Conservation (phyloP, 2,113 vertebrate genomes). For the Sorex araneus region DNA sequence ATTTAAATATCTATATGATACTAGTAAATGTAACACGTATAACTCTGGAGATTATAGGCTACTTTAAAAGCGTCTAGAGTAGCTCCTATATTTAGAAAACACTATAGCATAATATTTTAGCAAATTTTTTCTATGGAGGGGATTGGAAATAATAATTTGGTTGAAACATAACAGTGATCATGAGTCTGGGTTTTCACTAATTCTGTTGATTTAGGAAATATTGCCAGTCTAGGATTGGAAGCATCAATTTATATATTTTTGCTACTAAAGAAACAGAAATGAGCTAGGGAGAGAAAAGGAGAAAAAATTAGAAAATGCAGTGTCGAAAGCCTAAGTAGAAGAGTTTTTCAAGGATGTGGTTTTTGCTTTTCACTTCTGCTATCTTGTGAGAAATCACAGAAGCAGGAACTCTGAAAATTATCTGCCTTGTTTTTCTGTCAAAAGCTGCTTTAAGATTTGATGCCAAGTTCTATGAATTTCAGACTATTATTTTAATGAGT, state of each 20-base stretch:
- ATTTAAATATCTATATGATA: neutral
- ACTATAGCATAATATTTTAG: too few relatives aligned
- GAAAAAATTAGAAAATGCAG: neutral
- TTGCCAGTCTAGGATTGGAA: neutral
- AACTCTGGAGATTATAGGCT: neutral
- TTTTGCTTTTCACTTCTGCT: neutral
- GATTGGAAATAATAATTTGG: neutral
- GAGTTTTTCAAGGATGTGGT: neutral
- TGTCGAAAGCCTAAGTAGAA: neutral
- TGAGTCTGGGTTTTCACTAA: neutral
- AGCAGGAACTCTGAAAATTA: neutral
- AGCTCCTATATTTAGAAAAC: neutral
- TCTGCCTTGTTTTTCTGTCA: conserved; percentile 19
- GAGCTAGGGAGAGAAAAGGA: neutral
- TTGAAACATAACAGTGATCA: neutral
- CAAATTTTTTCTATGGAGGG: too few relatives aligned
- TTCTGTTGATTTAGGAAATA: neutral
- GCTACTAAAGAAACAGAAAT: neutral
- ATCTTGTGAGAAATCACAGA: neutral
- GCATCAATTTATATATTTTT: neutral
- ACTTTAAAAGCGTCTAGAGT: neutral
- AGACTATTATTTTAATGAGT: conserved; percentile 9
- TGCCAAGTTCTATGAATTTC: neutral
- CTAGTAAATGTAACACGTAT: neutral
- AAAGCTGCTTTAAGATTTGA: conserved; percentile 22